Evolutionary conservation across 2,113 vertebrate genomes (phyloP).

Genomic region (Trachemys scripta): DNA sequence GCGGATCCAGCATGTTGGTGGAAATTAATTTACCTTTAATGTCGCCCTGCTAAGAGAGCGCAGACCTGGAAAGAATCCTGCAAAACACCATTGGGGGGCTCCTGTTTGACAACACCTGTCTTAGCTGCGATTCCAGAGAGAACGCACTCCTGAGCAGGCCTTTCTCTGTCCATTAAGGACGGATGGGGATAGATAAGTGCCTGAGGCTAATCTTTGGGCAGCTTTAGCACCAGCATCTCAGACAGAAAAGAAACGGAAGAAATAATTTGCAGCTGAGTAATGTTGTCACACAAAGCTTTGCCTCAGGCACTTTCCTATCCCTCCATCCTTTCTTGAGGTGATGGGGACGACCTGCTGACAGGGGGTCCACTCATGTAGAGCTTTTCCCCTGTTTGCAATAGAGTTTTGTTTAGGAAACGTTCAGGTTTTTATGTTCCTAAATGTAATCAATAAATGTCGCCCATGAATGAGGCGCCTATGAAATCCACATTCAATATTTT

Average conservation of each 20-base stretch:
- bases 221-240: background rate
- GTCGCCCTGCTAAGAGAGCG: background rate
- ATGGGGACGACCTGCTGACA: background rate
- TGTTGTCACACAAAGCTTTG: background rate
- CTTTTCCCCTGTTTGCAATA: background rate
- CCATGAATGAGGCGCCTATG: background rate
- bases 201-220: background rate
- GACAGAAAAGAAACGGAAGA: background rate
- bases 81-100: background rate
- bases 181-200: background rate
- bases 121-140: background rate
- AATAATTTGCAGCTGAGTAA: background rate
- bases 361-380: background rate
- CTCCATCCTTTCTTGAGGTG: rapidly evolving
- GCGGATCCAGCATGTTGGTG: background rate
- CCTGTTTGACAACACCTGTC: background rate
- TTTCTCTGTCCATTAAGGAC: background rate
- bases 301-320: background rate
- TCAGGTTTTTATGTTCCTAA: background rate
- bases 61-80: background rate
- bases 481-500: background rate
- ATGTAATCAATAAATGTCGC: background rate
- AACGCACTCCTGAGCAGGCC: too few species aligned
- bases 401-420: background rate
- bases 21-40: background rate